These are phyloP conservation scores for Chloropsis hardwickii DNA, from an alignment of 2,113 vertebrate species.

Conservation along the genomic window DNA sequence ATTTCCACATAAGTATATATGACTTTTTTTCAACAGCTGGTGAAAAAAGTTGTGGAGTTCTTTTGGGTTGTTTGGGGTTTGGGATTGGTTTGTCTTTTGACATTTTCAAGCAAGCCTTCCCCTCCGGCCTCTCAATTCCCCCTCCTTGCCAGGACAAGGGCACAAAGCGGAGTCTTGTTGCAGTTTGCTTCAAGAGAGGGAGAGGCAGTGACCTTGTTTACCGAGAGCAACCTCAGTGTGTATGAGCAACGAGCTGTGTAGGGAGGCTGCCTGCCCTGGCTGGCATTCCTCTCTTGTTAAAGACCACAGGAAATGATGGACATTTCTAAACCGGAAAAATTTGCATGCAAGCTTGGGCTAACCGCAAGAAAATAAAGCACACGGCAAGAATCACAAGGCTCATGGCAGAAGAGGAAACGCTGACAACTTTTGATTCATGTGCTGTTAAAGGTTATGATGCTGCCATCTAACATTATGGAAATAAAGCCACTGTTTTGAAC, in stretches of 20 bases:
- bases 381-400: background rate
- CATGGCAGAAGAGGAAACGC: background rate
- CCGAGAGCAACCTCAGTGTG: rapidly evolving
- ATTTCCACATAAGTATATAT: background rate
- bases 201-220: background rate
- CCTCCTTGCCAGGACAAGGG: background rate
- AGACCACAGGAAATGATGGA: conserved; percentile 28
- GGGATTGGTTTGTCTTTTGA: background rate
- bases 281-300: background rate
- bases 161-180: background rate
- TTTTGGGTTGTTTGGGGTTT: background rate
- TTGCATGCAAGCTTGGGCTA: background rate
- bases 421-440: conserved; percentile 13
- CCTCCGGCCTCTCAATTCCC: background rate
- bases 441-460: background rate
- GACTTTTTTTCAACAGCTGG: background rate
- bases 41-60: background rate
- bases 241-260: rapidly evolving
- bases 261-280: background rate
- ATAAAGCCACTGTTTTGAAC: background rate
- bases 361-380: conserved; percentile 17
- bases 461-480: background rate
- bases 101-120: background rate
- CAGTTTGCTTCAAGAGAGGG: background rate
- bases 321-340: conserved; percentile 47